A percentile compares a stretch with the other conserved stretches of the same genome.
Conservation (phyloP, 2,888 invertebrate species). For the Tiliacea aurago region DNA sequence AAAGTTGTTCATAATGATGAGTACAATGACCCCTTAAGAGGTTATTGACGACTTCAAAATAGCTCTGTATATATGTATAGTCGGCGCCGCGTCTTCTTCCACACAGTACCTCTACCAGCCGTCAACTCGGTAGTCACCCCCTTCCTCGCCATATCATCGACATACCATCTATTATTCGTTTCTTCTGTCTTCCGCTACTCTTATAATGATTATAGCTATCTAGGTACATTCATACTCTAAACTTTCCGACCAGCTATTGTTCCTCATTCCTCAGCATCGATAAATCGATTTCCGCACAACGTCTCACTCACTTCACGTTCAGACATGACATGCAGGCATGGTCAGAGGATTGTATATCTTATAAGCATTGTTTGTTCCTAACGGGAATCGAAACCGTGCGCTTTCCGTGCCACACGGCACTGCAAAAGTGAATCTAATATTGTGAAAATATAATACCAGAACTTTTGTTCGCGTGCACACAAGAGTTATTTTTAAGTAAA, state of each 20-base stretch:
- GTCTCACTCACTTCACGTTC: background rate
- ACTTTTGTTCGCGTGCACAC: background rate
- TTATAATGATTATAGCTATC: background rate
- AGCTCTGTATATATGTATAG: too few species aligned
- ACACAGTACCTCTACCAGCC: too few species aligned
- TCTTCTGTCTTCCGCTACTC: background rate
- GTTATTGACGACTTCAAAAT: too few species aligned
- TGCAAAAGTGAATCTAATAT: slow-evolving; percentile 24
- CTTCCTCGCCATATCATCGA: background rate
- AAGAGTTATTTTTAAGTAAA: background rate
- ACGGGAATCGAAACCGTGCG: background rate
- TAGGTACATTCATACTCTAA: background rate
- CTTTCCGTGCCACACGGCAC: background rate
- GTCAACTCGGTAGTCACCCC: too few species aligned
- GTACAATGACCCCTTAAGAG: too few species aligned
- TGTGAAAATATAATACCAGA: slow-evolving; percentile 5
- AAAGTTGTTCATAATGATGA: too few species aligned
- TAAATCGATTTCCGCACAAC: too few species aligned
- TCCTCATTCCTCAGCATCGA: background rate
- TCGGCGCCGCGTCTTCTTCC: too few species aligned
- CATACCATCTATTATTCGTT: background rate
- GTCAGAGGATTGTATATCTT: background rate
- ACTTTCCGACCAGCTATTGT: background rate
- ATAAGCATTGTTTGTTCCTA: too few species aligned
- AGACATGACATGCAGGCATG: background rate